Conservation (phyloP, 2,888 invertebrate genomes). For the Chrysopilus asiliformis region DNA sequence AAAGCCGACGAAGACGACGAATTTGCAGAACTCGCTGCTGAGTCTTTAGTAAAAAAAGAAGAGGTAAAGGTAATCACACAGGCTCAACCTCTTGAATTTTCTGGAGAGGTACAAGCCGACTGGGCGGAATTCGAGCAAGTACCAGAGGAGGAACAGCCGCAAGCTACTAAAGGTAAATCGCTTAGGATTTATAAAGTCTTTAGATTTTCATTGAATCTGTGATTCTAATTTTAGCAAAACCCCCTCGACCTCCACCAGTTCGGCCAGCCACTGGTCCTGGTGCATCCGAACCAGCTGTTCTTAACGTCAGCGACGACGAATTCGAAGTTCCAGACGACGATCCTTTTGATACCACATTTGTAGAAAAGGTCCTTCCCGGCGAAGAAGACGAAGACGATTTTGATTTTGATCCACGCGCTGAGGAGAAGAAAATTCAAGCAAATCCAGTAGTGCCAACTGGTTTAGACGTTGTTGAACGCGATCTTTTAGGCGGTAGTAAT, state of each 20-base stretch:
- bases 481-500: constrained; percentile 39
- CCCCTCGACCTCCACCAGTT: constrained; percentile 32
- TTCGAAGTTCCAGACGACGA: constrained; percentile 45
- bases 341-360: constrained; percentile 78
- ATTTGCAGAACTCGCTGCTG: constrained; percentile 64
- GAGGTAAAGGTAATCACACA: constrained; percentile 33
- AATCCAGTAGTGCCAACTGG: constrained; percentile 12
- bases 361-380: constrained; percentile 53
- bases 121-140: constrained; percentile 54
- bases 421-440: constrained; percentile 35
- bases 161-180: constrained; percentile 34
- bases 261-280: constrained; percentile 27
- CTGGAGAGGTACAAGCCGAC: constrained; percentile 37
- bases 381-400: constrained; percentile 38
- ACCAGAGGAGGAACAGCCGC: constrained; percentile 39
- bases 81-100: constrained; percentile 38
- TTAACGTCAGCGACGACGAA: constrained; percentile 39
- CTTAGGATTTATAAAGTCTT: not conserved
- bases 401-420: constrained; percentile 53
- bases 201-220: not conserved
- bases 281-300: constrained; percentile 24
- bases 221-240: constrained; percentile 26
- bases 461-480: constrained; percentile 39
- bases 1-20: constrained; percentile 58
- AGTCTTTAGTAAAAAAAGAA: constrained; percentile 51